phyloP scores from a whole-genome alignment of 2,888 invertebrate genomes.

The Patella ulyssiponensis region DNA sequence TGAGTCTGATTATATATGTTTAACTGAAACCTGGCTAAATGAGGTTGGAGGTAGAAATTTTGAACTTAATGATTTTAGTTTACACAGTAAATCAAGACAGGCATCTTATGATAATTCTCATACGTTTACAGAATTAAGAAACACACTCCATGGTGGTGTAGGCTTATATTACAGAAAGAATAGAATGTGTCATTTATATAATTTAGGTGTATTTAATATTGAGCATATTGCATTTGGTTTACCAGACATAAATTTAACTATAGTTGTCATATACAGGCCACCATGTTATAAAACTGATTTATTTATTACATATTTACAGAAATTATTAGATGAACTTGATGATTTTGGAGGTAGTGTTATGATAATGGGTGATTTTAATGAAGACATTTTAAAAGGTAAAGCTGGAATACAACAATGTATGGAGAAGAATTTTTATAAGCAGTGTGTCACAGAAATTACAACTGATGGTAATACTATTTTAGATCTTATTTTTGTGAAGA shows the following conservation, averaged over 20 bases:
- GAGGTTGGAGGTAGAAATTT: background rate
- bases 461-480: no score
- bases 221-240: constrained; percentile 24
- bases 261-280: constrained; percentile 23
- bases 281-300: constrained; percentile 20
- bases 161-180: background rate
- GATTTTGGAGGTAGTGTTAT: background rate
- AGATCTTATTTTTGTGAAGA: no score
- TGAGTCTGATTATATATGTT: background rate
- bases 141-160: constrained; percentile 27
- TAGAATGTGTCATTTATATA: background rate
- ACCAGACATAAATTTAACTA: constrained; percentile 1
- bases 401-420: no score
- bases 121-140: background rate
- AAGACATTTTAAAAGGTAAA: no score
- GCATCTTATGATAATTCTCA: constrained; percentile 10
- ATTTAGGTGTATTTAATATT: background rate
- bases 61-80: constrained; percentile 18
- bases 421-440: no score
- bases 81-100: constrained; percentile 19
- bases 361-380: background rate
- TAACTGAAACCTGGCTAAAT: constrained; percentile 31
- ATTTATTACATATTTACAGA: constrained; percentile 14
- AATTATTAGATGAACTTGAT: constrained; percentile 8
- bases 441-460: no score